Base-by-base conservation (phyloP, 2,888 invertebrate genomes). In the Thymelicus lineola region DNA sequence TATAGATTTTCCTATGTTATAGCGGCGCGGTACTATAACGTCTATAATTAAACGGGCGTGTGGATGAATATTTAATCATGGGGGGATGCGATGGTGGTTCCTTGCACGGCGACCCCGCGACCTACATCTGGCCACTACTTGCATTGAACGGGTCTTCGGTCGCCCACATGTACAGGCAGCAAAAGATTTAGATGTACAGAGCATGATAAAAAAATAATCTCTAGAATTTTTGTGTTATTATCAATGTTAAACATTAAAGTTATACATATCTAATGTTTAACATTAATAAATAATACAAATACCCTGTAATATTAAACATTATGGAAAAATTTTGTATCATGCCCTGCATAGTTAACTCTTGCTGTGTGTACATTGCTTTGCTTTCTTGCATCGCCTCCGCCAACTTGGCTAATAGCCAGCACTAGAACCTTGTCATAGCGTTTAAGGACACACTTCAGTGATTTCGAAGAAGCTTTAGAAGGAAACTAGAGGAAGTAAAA, bases 21-120 rank as follows among this genome's bases (percentile, higher is more conserved):
- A 72, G 58, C 76, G 72, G 69, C 67, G 74, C 74, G 73, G 73
- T 75, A 78, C 74, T 66, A 48, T 65, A 55, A 14, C 55, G 55
- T 70, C 82, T 86, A 86, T 86, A 86, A 88, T 87, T 86, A 85
- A 84, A 75, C 76, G 75, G 75, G 80, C 84, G 83, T 85, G 82
- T 78, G 74, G 79, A 80, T 82, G 82, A 82, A 86, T 86, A 84
- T 84, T 85, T 88, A 35, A 55, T 86, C 83, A 85, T 80, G 81
- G 80, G 81, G 84, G 84, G 84, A 84, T 80, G 82, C 80, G 81
- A 77, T 75, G 79, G 77, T 77, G 79, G 81, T 79, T 84, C 82
- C 84, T 83, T 81, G 82, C 80, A 82, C 83, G 80, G 75, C 75
- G 80, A 77, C 84, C 81, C 79, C 83, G 82, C 85, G 87, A 88